Conservation (phyloP, 2,888 invertebrate genomes). For the Epirrita christyi region DNA sequence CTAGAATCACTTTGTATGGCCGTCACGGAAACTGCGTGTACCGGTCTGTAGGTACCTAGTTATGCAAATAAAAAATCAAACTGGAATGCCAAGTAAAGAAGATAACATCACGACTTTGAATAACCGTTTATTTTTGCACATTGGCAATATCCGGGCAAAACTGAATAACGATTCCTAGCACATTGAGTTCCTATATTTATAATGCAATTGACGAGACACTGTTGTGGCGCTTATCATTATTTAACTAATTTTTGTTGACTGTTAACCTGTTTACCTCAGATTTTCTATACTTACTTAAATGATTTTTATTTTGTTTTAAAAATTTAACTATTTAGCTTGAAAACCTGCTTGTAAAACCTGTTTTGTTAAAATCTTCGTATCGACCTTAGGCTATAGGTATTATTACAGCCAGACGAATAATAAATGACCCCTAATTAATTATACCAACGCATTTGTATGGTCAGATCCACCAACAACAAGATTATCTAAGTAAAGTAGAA, state of each 20-base stretch:
- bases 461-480: conserved; percentile 10
- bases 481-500: neutral
- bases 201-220: no score
- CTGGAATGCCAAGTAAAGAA: conserved; percentile 17
- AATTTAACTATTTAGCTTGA: no score
- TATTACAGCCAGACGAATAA: conserved; percentile 3
- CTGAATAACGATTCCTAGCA: no score
- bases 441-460: conserved; percentile 15
- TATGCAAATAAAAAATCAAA: conserved; percentile 20
- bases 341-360: no score
- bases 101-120: neutral
- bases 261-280: no score
- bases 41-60: neutral
- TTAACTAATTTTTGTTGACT: no score
- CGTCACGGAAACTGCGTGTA: neutral
- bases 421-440: conserved; percentile 10
- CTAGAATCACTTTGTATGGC: neutral
- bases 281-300: no score
- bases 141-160: conserved; percentile 1
- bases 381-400: neutral
- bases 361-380: no score
- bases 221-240: no score
- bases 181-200: no score
- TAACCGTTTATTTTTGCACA: conserved; percentile 2
- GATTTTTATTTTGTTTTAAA: no score